Base-by-base conservation (phyloP, 2,888 invertebrate species). In the Julus scandinavius region DNA sequence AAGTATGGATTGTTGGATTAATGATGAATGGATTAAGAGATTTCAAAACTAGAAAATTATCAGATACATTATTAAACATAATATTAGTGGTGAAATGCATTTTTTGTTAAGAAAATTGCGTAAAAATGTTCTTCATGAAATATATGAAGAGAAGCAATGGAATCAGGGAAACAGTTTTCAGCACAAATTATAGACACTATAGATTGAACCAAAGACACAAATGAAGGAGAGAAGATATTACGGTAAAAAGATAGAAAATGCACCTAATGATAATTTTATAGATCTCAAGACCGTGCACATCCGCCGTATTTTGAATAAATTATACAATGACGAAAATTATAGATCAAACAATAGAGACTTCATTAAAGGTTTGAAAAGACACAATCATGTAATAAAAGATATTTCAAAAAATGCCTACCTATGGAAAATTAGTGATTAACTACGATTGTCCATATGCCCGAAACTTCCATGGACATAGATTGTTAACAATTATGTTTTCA, bases 311-410 rank as follows among this genome's bases (percentile, higher is more conserved):
- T n/a, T 29, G 58, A 58, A 58, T 58, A 58, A 72, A 20, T 72
- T 72, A 72, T 6, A n/a, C n/a, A 58, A 58, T 15, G 20, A 4
- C 20, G 80, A 80, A 80, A 80, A 13, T 20, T 80, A 7, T 80
- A 80, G 80, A 38, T 80, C 38, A 80, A 80, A 80, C 80, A 80
- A 80, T 80, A 38, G 38, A 11, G 13, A 80, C 80, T 80, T 80
- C 38, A 38, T 80, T 80, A 80, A 38, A 80, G 4, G 38, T 9
- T 13, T 38, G 2, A 80, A 29, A 38, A 80, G 80, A 38, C 3
- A 38, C 38, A 72, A 72, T 72, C 72, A 72, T 72, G 38, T 5
- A 80, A 29, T 29, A 45, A 45, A 45, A 45, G 41, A 45, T 5
- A 45, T 45, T 29, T 20, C 20, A 72, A 72, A 6, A 58, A 54